Evolutionary conservation across 2,797 vertebrate species (phyloP).

Genomic region (Pogoniulus pusillus): DNA sequence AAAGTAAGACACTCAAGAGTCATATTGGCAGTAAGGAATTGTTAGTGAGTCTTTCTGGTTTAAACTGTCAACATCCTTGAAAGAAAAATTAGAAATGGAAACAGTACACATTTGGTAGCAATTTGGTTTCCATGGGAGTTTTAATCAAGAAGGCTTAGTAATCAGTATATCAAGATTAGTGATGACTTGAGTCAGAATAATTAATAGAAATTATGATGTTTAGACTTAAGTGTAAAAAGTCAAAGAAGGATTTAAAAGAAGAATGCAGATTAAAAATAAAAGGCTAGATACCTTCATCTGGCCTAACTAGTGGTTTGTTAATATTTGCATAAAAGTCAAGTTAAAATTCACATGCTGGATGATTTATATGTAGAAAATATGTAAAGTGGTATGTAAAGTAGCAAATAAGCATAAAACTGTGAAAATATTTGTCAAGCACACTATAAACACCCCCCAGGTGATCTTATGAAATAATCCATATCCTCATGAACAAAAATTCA

Average conservation of each 20-base stretch:
- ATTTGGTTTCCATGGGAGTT: constrained; percentile 69
- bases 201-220: constrained; percentile 49
- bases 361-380: not conserved
- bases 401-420: not conserved
- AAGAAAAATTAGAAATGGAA: constrained; percentile 58
- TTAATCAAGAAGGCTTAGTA: constrained; percentile 71
- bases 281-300: not conserved
- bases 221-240: constrained; percentile 26
- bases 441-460: not conserved
- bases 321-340: not conserved
- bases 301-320: not conserved
- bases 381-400: not conserved
- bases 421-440: not conserved
- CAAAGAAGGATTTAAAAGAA: constrained; percentile 7
- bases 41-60: constrained; percentile 16
- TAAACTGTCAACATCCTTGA: constrained; percentile 21
- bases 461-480: not conserved
- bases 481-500: not conserved
- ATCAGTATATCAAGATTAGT: constrained; percentile 60
- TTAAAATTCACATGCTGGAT: not conserved
- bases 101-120: constrained; percentile 67
- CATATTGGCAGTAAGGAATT: constrained; percentile 30
- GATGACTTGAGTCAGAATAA: constrained; percentile 57
- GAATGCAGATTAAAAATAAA: not conserved
- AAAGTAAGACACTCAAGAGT: constrained; percentile 39